A percentile compares a stretch with the other conserved stretches of the same genome.
phyloP scores from a whole-genome alignment of 2,797 vertebrate genomes.

The Erethizon dorsatum region DNA sequence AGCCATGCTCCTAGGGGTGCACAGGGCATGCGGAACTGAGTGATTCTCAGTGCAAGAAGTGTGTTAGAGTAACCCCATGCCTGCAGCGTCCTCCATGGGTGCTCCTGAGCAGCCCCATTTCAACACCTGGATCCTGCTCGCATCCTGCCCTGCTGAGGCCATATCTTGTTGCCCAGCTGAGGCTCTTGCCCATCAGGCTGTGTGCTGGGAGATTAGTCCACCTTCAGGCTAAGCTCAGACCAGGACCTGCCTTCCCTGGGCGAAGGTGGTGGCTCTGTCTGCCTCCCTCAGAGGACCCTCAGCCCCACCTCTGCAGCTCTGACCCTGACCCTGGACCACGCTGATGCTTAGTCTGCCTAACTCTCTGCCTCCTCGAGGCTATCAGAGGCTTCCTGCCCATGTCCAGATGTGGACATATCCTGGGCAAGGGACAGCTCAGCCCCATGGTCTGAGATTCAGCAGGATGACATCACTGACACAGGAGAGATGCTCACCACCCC shows the following conservation, averaged over 20 bases:
- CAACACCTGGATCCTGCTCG: not conserved
- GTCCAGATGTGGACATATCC: not conserved
- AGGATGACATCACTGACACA: not conserved
- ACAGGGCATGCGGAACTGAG: not conserved
- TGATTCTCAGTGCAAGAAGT: not conserved
- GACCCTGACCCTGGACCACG: not conserved
- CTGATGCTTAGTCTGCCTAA: not conserved
- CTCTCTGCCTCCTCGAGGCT: not conserved
- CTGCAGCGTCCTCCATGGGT: not conserved
- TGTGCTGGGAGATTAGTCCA: not conserved
- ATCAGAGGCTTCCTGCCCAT: not conserved
- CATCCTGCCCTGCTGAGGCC: not conserved
- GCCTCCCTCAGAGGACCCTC: not conserved
- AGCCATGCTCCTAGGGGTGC: too few species aligned
- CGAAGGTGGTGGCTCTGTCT: too few species aligned
- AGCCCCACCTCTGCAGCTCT: not conserved
- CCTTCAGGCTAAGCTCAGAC: not conserved
- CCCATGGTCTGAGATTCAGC: not conserved
- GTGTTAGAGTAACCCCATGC: too few species aligned
- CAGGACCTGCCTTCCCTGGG: not conserved
- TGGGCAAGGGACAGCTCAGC: too few species aligned
- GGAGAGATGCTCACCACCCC: not conserved
- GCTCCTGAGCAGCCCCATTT: not conserved
- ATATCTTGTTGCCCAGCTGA: not conserved
- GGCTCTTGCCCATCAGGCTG: not conserved